Conservation (phyloP, 2,888 invertebrate genomes). For the Eupithecia vulgata region DNA sequence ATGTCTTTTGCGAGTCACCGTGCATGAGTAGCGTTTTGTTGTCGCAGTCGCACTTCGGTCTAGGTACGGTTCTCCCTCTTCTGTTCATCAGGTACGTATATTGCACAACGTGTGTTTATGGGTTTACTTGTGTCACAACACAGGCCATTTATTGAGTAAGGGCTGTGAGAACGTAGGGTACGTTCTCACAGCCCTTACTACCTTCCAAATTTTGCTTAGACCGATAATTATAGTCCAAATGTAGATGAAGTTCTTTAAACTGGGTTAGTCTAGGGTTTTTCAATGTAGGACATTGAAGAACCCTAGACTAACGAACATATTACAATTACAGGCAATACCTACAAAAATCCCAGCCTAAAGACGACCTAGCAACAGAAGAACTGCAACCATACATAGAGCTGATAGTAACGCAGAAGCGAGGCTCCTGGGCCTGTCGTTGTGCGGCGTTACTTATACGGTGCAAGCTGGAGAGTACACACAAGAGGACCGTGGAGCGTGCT, state of each 20-base stretch:
- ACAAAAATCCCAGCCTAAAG: constrained; percentile 90
- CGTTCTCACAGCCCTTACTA: no score
- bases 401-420: constrained; percentile 86
- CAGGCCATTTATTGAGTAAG: no score
- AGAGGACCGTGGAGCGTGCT: constrained; percentile 93
- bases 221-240: no score
- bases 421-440: constrained; percentile 90
- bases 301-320: background rate
- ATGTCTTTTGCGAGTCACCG: no score
- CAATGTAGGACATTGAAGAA: background rate
- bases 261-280: background rate
- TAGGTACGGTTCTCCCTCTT: no score
- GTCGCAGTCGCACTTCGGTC: no score
- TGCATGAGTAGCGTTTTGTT: no score
- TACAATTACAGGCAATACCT: constrained; percentile 85
- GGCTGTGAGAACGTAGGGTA: no score
- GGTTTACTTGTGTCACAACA: no score
- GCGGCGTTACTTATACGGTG: constrained; percentile 90
- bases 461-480: constrained; percentile 89
- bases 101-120: no score
- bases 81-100: no score
- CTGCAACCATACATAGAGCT: constrained; percentile 89
- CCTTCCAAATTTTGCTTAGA: no score
- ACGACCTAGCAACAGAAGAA: constrained; percentile 92
- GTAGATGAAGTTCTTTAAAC: background rate